Evolutionary conservation across 2,113 vertebrate genomes (phyloP), one percentile per base, ranked within the genome.

Genomic region (Etheostoma spectabile): DNA sequence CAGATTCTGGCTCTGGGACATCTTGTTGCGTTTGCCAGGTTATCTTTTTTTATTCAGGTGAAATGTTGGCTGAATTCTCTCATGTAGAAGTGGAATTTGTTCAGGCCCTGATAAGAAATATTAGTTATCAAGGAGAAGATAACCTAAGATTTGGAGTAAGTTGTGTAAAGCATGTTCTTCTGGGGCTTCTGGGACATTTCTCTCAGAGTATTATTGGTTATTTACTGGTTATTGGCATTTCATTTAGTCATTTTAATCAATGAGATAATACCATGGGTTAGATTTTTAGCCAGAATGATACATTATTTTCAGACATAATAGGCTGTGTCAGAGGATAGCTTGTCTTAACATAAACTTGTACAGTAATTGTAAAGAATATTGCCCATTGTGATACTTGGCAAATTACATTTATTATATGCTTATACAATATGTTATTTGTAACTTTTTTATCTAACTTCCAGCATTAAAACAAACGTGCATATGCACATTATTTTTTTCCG

Each of bases 1-100:
- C 67, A 79, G 52, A 70, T 82, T 87, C 42, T 76, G 27, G 22
- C 65, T 75, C 67, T 84, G 46, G 51, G 13, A 60, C 33, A 56
- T 22, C 24, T 79, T 67, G 59, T 72, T 66, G 53, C 64, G n/a
- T 57, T 82, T 74, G 52, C 8, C 59, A 74, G 8, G 33, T 79
- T 69, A 57, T 52, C 38, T 51, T 27, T 27, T 27, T 77, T 66
- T 66, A 27, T 51, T 42, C 38, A 46, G 72, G 67, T 79, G 27
- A 27, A 57, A 62, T 21, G 30, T 86, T 72, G 74, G 13, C 15
- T 42, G 35, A 30, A 19, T 53, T 21, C 2, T 42, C 6, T 24
- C 33, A 33, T 51, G n/a, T 3, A 52, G 22, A 48, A 33, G 6
- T 13, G 5, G 6, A 56, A 3, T 6, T 64, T 45, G 10, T 57